Percentiles rank a stretch among this genome's conserved stretches.
phyloP scores from a whole-genome alignment of 1,140 invertebrate species.

The Propsilocerus akamusi region DNA sequence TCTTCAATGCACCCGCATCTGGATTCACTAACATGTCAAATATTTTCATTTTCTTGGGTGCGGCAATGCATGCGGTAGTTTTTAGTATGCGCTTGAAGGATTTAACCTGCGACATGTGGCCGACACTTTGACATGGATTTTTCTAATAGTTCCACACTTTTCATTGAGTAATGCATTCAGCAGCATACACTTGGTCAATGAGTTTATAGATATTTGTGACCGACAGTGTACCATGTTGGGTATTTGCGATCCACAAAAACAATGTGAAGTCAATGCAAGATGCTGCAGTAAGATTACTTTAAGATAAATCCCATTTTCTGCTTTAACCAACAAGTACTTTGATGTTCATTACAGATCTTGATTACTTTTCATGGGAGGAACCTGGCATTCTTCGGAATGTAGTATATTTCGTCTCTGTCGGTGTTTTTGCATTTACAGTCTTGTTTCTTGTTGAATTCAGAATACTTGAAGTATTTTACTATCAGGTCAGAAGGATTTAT shows the following conservation, averaged over 20 bases:
- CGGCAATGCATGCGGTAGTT: constrained; percentile 39
- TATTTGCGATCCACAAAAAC: not conserved
- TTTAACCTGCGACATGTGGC: constrained; percentile 34
- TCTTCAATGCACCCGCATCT: constrained; percentile 36
- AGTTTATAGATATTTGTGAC: not conserved
- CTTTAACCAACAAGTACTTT: too few species aligned
- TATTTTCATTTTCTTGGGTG: constrained; percentile 23
- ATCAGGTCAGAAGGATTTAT: constrained; percentile 8
- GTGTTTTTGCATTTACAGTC: constrained; percentile 10
- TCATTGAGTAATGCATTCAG: constrained; percentile 37
- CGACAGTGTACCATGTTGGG: not conserved
- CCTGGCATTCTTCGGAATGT: constrained; percentile 17
- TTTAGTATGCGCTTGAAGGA: constrained; percentile 35
- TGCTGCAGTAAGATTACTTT: not conserved
- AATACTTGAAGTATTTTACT: constrained; percentile 9
- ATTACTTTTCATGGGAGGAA: constrained; percentile 15
- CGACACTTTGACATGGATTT: constrained; percentile 36
- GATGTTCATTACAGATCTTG: not conserved
- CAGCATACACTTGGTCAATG: constrained; percentile 23
- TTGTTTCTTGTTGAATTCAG: constrained; percentile 15
- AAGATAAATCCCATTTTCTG: not conserved
- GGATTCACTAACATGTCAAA: constrained; percentile 27
- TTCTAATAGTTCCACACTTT: constrained; percentile 52
- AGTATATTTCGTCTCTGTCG: constrained; percentile 11
- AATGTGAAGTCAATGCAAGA: not conserved